Base-by-base conservation (phyloP, 2,113 vertebrate species). In the Calonectris borealis region DNA sequence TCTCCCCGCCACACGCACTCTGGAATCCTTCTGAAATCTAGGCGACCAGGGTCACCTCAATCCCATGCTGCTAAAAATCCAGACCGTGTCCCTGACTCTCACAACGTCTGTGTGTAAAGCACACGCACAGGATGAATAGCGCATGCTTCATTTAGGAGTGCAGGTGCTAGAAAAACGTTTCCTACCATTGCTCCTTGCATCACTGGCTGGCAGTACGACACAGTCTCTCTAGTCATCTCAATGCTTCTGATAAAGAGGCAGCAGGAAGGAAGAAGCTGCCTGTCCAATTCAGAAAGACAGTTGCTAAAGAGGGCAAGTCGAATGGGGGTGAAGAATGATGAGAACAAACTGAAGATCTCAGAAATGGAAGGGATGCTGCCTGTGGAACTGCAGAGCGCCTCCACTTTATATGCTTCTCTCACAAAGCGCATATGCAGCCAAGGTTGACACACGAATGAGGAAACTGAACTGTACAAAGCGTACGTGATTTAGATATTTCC, bases 281-380 rank as follows among this genome's bases (percentile, higher is more conserved):
- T 27, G 51, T 21, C 32, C 62, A 76, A 44, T 42, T 72, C 52
- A 73, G 49, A 65, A 51, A 71, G 31, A 54, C 42, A 88, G 58
- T 0, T 83, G n/a, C 66, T 65, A 25, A 57, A 86, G 22, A 66
- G 4, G 13, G 11, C 52, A 49, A 83, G 5, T 8, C 5, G 3
- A 79, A 2, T 0, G 1, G 38, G 18, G 9, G 4, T 48, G 21
- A 31, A 65, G 16, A 86, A n/a, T 5, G 15, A 1, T 29, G 54
- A 64, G 72, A 79, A 62, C 36, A 76, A 54, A 44, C 24, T 42
- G 42, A 92, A 58, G n/a, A 82, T 16, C 48, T 86, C 44, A 51
- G 60, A 82, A 92, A 51, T 12, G 22, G 65, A 75, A 79, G 48
- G 25, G 26, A 71, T n/a, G n/a, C 57, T 81, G 11, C 75, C 9